Conservation (phyloP, 2,888 invertebrate species). For the Ectropis crepuscularia region DNA sequence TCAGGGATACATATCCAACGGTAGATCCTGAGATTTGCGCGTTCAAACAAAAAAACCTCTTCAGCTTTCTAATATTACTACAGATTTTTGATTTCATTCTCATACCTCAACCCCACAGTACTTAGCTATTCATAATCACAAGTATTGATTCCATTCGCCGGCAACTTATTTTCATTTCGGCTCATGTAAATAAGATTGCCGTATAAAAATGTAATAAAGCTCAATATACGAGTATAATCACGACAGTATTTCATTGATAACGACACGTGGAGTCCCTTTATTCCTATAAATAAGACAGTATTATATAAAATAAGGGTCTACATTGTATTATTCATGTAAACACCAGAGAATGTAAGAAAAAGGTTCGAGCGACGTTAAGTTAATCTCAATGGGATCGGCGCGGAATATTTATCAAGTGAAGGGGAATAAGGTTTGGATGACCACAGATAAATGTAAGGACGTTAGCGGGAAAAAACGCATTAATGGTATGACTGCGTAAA, state of each 20-base stretch:
- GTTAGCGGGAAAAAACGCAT: background rate
- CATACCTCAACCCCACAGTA: no score
- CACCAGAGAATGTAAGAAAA: slow-evolving; percentile 19
- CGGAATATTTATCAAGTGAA: slow-evolving; percentile 12
- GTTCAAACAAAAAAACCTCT: no score
- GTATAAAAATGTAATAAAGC: slow-evolving; percentile 33
- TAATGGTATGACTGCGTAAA: no score
- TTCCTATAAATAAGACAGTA: slow-evolving; percentile 25
- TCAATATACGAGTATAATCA: slow-evolving; percentile 31
- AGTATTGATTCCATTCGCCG: background rate
- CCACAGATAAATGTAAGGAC: slow-evolving; percentile 1
- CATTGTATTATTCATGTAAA: slow-evolving; percentile 30
- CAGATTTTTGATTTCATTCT: no score
- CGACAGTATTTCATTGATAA: slow-evolving; percentile 25
- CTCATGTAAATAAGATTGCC: slow-evolving; percentile 22
- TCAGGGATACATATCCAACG: no score
- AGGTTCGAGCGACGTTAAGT: slow-evolving; percentile 10
- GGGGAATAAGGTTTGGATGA: slow-evolving; percentile 5
- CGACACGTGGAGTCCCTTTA: slow-evolving; percentile 24
- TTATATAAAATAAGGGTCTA: slow-evolving; percentile 18
- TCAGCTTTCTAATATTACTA: no score
- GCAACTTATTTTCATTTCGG: slow-evolving; percentile 8
- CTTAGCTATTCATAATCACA: no score
- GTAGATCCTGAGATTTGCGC: no score
- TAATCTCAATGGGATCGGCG: slow-evolving; percentile 18